Base-by-base conservation (phyloP, 2,797 vertebrate genomes). In the Acrossocheilus fasciatus region DNA sequence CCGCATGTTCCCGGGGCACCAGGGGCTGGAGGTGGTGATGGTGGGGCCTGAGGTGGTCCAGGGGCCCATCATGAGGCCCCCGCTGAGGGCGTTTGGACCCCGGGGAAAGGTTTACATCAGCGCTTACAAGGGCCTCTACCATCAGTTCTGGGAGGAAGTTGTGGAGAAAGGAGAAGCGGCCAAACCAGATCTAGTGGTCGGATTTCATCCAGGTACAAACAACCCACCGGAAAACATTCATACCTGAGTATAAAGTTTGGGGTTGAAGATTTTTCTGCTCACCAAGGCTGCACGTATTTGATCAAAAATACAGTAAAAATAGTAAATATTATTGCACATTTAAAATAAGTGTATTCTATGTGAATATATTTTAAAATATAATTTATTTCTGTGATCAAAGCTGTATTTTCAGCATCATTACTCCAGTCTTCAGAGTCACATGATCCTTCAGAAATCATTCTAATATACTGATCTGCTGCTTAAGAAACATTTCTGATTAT, bases 141-240 rank as follows among this genome's bases (percentile, higher is more conserved):
- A 99, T 0, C 92, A 97, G 90, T 99, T 99, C 94, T 99, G 98
- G 97, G 98, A 99, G 90, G 96, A 96, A 6, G 88, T 97, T 0
- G 95, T 98, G 92, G 97, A 98, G 93, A 97, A 93, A 59, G 94
- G 95, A 86, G 93, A 95, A 86, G 95, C 94, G 0, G 87, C 96
- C 14, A 95, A 90, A 77, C 97, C 98, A 0, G 96, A 98, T 84
- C 91, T 98, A 66, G 97, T 98, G 86, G 96, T 97, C 18, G 97
- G 97, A 78, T 99, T 98, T 89, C 95, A 99, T 87, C 98, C 98
- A 1, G 97, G 97, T 99, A 94, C 59, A 69, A 14, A 87, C n/a
- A 76, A 45, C 47, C 77, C 26, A 20, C 45, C 0, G 0, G 1
- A 72, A n/a, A 43, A 72, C 69, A 72, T 14, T 1, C 20, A 23